Base-by-base conservation (phyloP, 2,113 vertebrate species). In the Apodemus speciosus region DNA sequence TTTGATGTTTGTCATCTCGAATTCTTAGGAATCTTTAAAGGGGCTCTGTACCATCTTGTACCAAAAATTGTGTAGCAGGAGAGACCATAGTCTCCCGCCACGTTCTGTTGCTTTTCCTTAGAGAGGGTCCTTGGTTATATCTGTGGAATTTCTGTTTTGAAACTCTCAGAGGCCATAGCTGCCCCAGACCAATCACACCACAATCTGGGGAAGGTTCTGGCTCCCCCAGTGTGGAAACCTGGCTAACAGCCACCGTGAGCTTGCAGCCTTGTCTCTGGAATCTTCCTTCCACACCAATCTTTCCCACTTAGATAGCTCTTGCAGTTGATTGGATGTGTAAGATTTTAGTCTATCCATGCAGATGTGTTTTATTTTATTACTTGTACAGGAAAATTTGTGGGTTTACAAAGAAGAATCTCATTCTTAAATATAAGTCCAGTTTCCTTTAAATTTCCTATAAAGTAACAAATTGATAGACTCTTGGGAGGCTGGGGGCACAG, bases 311-410 rank as follows among this genome's bases (percentile, higher is more conserved):
- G 35, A 69, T 75, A 88, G 53, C 49, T 72, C 49, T 96, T 89
- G 53, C 25, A 68, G 79, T 84, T 92, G 53, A 66, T 80, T 58
- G 49, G 25, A n/a, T 3, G 62, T 91, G 30, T 53, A 85, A 80
- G 64, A 68, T 51, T 96, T 91, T 75, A 64, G 51, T 79, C 72
- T 90, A 69, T 93, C 92, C 46, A 46, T 79, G 79, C 30, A 88
- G 60, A n/a, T 27, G 40, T 81, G 32, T 76, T 95, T 93, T 91
- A 23, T 91, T 96, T 92, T 88, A 91, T 93, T 92, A 62, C 13
- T 89, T 27, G 62, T 69, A n/a, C 23, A 80, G 62, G 51, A 86
- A 93, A 93, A 91, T 56, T 49, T 81, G 35, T 88, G 8, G 60
- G n/a, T 1, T 84, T 75, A 49, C 10, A 85, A 94, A 92, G 73